Percentiles rank a stretch among this genome's conserved stretches.
Evolutionary conservation across 2,888 invertebrate genomes (phyloP).

Genomic region (Microctonus brassicae): DNA sequence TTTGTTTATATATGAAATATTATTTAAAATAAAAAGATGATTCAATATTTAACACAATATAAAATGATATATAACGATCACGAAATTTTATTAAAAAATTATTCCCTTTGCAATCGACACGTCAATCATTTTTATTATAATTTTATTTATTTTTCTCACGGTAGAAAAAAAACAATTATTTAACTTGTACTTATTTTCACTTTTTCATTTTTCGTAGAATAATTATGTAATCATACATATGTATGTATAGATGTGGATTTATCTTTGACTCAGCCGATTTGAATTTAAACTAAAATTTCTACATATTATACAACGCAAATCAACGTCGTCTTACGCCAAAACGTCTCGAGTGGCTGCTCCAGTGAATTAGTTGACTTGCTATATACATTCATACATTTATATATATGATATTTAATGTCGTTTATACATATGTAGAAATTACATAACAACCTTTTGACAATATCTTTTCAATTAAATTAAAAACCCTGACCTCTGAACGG

Average conservation of each 20-base stretch:
- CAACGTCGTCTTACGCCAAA: neutral
- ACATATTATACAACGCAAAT: neutral
- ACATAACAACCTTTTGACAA: neutral
- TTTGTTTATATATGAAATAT: too few relatives aligned
- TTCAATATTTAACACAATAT: too few relatives aligned
- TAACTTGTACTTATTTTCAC: neutral
- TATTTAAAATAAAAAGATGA: too few relatives aligned
- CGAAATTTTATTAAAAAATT: too few relatives aligned
- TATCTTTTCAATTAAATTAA: neutral
- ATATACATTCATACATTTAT: neutral
- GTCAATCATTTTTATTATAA: neutral
- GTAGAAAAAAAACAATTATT: too few relatives aligned
- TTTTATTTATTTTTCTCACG: neutral
- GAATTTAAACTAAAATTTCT: slow-evolving; percentile 15
- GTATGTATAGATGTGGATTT: slow-evolving; percentile 13
- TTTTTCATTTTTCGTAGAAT: slow-evolving; percentile 15
- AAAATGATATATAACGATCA: too few relatives aligned
- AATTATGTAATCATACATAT: neutral
- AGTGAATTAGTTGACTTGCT: slow-evolving; percentile 11
- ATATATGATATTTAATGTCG: neutral
- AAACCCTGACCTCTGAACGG: neutral
- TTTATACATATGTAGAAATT: neutral
- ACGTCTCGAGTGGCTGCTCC: slow-evolving; percentile 14
- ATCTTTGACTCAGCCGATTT: slow-evolving; percentile 32
- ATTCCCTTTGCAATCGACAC: neutral